phyloP scores from a whole-genome alignment of 2,888 invertebrate species.

The Xestia c-nigrum region DNA sequence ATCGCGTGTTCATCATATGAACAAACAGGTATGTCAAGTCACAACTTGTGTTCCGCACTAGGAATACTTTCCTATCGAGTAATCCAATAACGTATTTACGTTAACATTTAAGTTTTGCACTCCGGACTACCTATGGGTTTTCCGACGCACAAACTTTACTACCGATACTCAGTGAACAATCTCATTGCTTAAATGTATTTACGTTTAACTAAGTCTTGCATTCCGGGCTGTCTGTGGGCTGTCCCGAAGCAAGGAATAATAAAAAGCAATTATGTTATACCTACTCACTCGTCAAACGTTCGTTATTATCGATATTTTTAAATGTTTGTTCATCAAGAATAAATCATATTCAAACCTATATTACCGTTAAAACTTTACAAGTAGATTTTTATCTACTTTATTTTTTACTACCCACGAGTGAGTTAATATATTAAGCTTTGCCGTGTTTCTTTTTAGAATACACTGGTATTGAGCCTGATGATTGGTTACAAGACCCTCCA shows the following conservation, averaged over 20 bases:
- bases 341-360: too few relatives aligned
- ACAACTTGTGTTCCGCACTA: background rate
- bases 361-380: too few relatives aligned
- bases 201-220: slow-evolving; percentile 5
- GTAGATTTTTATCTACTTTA: too few relatives aligned
- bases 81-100: slow-evolving; percentile 5
- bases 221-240: slow-evolving; percentile 13
- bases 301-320: too few relatives aligned
- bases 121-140: slow-evolving; percentile 12
- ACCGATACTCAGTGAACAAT: background rate
- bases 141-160: slow-evolving; percentile 8
- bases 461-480: too few relatives aligned
- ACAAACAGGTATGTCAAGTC: background rate
- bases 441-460: too few relatives aligned
- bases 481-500: too few relatives aligned
- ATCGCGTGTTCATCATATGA: background rate
- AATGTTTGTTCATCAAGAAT: too few relatives aligned
- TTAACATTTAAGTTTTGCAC: background rate
- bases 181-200: background rate
- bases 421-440: too few relatives aligned
- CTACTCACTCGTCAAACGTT: too few relatives aligned
- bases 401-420: too few relatives aligned
- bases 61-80: background rate
- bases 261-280: background rate
- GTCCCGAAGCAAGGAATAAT: background rate